A percentile compares a stretch with the other conserved stretches of the same genome.
Conservation (phyloP, 2,113 vertebrate genomes). For the Diglossa brunneiventris region DNA sequence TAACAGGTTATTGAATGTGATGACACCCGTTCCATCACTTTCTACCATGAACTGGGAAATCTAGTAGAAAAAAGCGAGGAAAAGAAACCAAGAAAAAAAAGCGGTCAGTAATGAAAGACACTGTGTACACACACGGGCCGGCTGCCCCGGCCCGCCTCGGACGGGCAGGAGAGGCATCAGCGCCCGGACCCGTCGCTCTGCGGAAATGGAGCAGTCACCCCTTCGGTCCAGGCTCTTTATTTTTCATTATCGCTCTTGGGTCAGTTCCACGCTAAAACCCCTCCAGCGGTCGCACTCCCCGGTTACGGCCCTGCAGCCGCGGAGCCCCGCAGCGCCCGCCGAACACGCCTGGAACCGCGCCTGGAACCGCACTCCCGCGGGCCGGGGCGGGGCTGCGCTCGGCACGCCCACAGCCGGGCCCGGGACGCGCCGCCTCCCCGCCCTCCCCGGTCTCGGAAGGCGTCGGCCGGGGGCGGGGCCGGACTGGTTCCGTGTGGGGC, state of each 20-base stretch:
- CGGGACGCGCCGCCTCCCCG: no score
- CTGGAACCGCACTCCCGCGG: not conserved
- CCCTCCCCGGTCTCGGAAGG: not conserved
- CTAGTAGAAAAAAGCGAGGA: not conserved
- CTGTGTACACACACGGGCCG: rapidly evolving
- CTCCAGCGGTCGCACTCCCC: rapidly evolving
- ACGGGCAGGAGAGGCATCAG: rapidly evolving
- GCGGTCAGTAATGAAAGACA: not conserved
- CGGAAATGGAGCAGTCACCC: rapidly evolving
- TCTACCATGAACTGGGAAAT: not conserved
- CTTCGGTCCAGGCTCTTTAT: not conserved
- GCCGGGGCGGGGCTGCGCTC: not conserved
- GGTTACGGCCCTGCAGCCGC: rapidly evolving
- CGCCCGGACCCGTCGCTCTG: not conserved
- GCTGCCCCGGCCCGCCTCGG: not conserved
- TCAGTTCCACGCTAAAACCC: not conserved
- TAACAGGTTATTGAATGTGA: not conserved
- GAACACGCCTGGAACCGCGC: no score
- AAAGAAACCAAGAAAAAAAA: no score
- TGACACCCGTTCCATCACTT: not conserved
- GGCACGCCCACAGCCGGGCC: not conserved
- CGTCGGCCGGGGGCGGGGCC: rapidly evolving
- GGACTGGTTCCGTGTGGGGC: rapidly evolving
- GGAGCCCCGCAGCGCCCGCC: no score
- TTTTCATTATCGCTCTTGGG: not conserved